Conservation (phyloP, 2,797 vertebrate species). For the Vireo griseus region DNA sequence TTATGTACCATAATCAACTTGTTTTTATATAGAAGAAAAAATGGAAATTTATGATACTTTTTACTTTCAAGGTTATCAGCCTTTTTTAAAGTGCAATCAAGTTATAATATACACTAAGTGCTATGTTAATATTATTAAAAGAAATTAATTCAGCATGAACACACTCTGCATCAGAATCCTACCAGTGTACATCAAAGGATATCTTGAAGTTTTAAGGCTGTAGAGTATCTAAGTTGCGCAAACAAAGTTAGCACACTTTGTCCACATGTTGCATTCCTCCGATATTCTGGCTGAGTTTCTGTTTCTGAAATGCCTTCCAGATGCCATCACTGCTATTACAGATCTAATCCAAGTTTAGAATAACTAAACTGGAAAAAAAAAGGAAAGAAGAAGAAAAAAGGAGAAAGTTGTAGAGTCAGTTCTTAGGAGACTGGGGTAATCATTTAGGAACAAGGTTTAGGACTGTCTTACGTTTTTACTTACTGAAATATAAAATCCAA, state of each 20-base stretch:
- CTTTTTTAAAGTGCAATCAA: not conserved
- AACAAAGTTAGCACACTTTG: not conserved
- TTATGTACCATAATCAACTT: not conserved
- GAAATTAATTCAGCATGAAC: not conserved
- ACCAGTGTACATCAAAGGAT: not conserved
- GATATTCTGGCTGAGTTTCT: slow-evolving; percentile 55
- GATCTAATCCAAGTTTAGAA: slow-evolving; percentile 30
- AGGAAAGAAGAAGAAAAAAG: not conserved
- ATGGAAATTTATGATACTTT: not conserved
- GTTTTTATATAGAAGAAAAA: not conserved
- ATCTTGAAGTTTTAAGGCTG: not conserved
- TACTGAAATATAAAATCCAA: not conserved
- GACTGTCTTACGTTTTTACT: not conserved
- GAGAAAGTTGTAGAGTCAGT: not conserved
- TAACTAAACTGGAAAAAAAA: not conserved
- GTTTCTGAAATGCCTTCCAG: slow-evolving; percentile 69
- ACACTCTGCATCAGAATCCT: not conserved
- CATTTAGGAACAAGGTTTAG: not conserved
- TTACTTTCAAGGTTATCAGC: not conserved
- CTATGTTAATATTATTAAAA: slow-evolving; percentile 23
- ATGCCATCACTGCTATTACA: slow-evolving; percentile 51
- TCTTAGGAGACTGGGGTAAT: not conserved
- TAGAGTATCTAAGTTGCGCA: slow-evolving; percentile 12
- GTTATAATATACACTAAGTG: not conserved
- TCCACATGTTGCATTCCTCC: slow-evolving; percentile 62